Evolutionary conservation across 1,140 invertebrate species (phyloP).

Genomic region (Macrosteles quadrilineatus): DNA sequence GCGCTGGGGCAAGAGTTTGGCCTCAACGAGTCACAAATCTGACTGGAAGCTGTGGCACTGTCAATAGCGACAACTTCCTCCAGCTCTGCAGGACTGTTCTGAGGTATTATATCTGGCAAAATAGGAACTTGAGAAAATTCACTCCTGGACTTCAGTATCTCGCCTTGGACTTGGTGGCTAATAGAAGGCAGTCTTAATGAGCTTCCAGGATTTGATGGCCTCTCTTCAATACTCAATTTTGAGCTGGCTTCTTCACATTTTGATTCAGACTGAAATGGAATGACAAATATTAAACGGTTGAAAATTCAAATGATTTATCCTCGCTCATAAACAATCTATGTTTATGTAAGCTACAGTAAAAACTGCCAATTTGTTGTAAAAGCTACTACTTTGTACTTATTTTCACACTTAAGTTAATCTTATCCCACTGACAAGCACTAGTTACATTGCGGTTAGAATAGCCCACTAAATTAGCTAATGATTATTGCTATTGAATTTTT

Average conservation of each 20-base stretch:
- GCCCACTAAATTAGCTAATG: no score
- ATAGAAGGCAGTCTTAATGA: constrained; percentile 30
- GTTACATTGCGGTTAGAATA: no score
- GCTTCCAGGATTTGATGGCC: not conserved
- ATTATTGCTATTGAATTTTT: no score
- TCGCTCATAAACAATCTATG: no score
- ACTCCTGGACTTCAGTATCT: constrained; percentile 33
- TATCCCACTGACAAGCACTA: no score
- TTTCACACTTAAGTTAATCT: no score
- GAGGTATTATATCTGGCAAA: constrained; percentile 30
- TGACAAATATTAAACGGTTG: no score
- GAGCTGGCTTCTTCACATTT: constrained; percentile 7
- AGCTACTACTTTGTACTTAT: no score
- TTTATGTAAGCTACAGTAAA: no score
- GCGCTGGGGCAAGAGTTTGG: not conserved
- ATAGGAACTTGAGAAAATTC: constrained; percentile 35
- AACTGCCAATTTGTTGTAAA: no score
- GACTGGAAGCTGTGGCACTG: not conserved
- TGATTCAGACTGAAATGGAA: constrained; percentile 26
- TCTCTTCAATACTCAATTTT: not conserved
- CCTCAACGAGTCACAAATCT: not conserved
- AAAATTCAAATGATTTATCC: no score
- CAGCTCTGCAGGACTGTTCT: constrained; percentile 14
- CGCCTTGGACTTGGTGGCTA: constrained; percentile 24
- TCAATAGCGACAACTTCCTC: not conserved